Percentiles rank a stretch among this genome's conserved stretches.
These are phyloP conservation scores for Coremacera marginata DNA, from an alignment of 2,888 invertebrate species.

Conservation along the genomic window DNA sequence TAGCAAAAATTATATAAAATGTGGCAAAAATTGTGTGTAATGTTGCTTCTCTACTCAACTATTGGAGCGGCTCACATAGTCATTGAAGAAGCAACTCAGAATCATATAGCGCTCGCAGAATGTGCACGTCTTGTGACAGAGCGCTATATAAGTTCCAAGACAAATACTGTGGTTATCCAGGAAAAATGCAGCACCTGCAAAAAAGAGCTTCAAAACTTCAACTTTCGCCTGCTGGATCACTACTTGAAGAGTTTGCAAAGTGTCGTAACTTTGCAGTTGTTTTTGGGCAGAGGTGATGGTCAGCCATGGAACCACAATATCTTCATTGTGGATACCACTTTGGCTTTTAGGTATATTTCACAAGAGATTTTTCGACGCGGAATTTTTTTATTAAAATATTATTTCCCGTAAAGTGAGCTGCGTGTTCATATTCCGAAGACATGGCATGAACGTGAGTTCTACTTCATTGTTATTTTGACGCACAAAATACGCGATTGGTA, in stretches of 20 bases:
- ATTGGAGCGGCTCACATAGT: no score
- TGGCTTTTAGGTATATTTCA: constrained; percentile 52
- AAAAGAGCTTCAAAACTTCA: constrained; percentile 41
- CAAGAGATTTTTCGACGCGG: no score
- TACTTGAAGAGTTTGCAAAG: constrained; percentile 48
- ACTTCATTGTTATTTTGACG: constrained; percentile 56
- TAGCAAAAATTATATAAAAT: no score
- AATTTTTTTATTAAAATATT: no score
- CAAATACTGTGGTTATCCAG: constrained; percentile 53
- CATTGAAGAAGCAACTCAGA: neutral
- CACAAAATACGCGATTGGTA: constrained; percentile 1
- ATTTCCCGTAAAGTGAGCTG: constrained; percentile 44
- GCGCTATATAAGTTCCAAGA: constrained; percentile 49
- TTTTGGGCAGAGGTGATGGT: constrained; percentile 45
- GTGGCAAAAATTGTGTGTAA: no score
- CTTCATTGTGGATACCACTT: constrained; percentile 54
- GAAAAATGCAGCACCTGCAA: constrained; percentile 43
- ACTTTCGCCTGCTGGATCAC: constrained; percentile 50
- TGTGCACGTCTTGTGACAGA: constrained; percentile 49
- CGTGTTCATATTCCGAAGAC: constrained; percentile 47
- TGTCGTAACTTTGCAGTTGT: constrained; percentile 52
- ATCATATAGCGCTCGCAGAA: constrained; percentile 38
- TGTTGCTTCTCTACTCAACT: no score
- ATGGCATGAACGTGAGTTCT: constrained; percentile 54
- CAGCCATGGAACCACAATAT: constrained; percentile 54